Percentiles rank a stretch among this genome's conserved stretches.
Evolutionary conservation across 2,113 vertebrate genomes (phyloP).

Genomic region (Urocolius indicus): DNA sequence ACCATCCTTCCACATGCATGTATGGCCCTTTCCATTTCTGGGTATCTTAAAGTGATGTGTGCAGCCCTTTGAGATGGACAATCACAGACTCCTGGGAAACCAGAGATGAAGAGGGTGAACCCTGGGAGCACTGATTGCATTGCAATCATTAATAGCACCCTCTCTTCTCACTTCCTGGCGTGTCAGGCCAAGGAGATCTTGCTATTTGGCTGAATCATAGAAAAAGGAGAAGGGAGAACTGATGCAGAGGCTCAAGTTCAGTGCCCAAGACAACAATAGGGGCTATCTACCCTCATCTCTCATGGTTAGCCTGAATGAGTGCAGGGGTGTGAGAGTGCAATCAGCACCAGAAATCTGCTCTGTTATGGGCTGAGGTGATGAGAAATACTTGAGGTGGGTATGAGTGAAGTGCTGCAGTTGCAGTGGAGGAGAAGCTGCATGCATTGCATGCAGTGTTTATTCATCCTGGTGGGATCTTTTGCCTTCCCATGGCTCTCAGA

Average conservation of each 20-base stretch:
- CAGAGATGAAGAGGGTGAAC: neutral
- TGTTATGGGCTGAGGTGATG: fast-evolving
- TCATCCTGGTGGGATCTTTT: neutral
- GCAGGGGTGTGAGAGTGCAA: neutral
- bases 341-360: neutral
- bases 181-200: neutral
- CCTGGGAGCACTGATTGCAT: fast-evolving
- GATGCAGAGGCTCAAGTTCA: neutral
- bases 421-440: neutral
- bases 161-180: fast-evolving
- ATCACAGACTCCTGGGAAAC: neutral
- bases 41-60: neutral
- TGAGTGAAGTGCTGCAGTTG: neutral
- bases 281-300: neutral
- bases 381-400: neutral
- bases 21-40: too few species aligned
- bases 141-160: fast-evolving
- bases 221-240: neutral
- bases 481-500: neutral
- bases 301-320: fast-evolving
- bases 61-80: neutral
- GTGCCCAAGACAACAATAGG: neutral
- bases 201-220: neutral
- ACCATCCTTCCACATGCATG: fast-evolving
- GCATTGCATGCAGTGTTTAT: fast-evolving